A percentile compares a stretch with the other conserved stretches of the same genome.
phyloP scores from a whole-genome alignment of 2,888 invertebrate species.

The Zhengitettix transpicula region DNA sequence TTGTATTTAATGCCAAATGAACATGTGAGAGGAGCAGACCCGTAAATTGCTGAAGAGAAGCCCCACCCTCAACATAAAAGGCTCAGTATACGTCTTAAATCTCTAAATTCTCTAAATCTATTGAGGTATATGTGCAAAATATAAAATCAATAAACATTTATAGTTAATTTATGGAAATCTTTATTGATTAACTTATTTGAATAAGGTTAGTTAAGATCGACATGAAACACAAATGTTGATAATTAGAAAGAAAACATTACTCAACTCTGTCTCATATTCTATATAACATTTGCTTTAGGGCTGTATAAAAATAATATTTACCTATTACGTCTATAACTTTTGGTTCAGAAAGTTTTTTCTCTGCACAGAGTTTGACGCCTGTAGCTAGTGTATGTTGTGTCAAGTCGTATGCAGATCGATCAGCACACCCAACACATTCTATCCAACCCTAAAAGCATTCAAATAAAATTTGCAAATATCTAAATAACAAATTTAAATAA shows the following conservation, averaged over 20 bases:
- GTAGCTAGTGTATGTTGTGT: conserved; percentile 89
- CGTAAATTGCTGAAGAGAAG: too few species aligned
- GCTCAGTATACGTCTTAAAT: too few species aligned
- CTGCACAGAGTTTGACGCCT: conserved; percentile 77
- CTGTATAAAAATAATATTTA: conserved; percentile 7
- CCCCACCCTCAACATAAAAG: too few species aligned
- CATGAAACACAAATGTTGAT: neutral
- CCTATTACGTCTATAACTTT: conserved; percentile 48
- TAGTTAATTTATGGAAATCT: too few species aligned
- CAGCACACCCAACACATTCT: conserved; percentile 98
- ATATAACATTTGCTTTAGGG: neutral
- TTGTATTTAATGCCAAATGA: too few species aligned
- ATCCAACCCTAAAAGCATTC: conserved; percentile 67
- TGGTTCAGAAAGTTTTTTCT: conserved; percentile 76
- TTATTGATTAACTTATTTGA: too few species aligned
- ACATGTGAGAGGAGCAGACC: too few species aligned
- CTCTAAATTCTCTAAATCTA: too few species aligned
- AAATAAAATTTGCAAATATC: neutral
- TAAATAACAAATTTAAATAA: too few species aligned
- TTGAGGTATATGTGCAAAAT: too few species aligned
- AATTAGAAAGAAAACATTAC: neutral
- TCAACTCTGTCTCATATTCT: neutral
- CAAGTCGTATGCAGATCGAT: conserved; percentile 93
- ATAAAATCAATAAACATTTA: too few species aligned
- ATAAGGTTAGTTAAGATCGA: too few species aligned